Evolutionary conservation across 2,888 invertebrate species (phyloP).

Genomic region (Notocelia uddmanniana): DNA sequence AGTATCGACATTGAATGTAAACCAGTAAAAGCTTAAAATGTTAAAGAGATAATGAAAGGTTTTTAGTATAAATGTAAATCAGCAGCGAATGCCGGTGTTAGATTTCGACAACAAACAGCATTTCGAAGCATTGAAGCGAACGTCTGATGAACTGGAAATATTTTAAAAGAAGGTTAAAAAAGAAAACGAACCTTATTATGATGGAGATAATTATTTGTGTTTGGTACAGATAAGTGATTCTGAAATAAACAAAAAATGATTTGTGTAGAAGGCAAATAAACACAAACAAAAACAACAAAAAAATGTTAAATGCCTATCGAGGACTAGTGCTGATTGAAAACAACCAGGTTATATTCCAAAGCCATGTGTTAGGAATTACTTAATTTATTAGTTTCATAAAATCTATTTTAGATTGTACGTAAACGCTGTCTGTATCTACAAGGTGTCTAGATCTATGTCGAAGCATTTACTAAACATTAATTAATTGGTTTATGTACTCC

Average conservation of each 20-base stretch:
- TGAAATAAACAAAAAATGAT: constrained; percentile 90
- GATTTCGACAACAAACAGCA: constrained; percentile 50
- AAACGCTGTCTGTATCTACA: constrained; percentile 3
- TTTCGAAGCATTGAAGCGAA: constrained; percentile 72
- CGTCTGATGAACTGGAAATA: constrained; percentile 67
- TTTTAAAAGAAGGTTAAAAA: constrained; percentile 76
- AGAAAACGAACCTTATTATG: constrained; percentile 90
- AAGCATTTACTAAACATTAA: constrained; percentile 2
- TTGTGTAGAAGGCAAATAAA: constrained; percentile 86
- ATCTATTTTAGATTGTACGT: constrained; percentile 11
- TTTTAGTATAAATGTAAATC: constrained; percentile 39
- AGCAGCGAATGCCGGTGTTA: constrained; percentile 33
- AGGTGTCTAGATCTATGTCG: background rate
- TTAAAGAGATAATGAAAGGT: constrained; percentile 28
- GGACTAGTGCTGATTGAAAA: constrained; percentile 39
- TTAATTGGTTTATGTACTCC: background rate
- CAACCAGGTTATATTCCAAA: constrained; percentile 43
- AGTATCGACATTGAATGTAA: constrained; percentile 14
- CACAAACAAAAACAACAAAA: constrained; percentile 75
- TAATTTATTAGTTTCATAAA: constrained; percentile 34
- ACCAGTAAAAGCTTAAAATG: constrained; percentile 24
- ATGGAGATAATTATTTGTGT: constrained; percentile 93
- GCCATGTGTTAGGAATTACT: constrained; percentile 44
- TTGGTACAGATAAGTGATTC: constrained; percentile 95
- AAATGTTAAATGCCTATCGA: constrained; percentile 47